Evolutionary conservation across 2,797 vertebrate species (phyloP), one percentile per base, ranked within the genome.

Genomic region (Rousettus madagascariensis): DNA sequence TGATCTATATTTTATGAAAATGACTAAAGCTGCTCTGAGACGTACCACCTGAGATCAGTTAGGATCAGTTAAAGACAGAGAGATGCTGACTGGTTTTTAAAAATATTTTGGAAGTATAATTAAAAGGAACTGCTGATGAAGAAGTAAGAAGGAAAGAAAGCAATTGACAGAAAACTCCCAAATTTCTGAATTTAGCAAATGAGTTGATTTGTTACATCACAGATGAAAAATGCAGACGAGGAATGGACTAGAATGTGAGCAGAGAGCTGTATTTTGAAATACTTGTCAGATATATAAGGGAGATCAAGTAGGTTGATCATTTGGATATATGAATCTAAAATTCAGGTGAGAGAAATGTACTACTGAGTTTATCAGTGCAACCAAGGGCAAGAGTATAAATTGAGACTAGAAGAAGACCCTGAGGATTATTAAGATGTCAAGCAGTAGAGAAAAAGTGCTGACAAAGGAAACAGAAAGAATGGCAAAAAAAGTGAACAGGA

Each of bases 321-420:
- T 8, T 46, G 38, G 38, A 91, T 88, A 85, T 53, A 85, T 13
- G 33, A 85, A 85, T 69, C 57, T 84, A 59, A 95, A 94, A 78
- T 43, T 79, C 19, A 74, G 13, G 65, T 38, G 82, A 85, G 59
- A 80, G 90, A 93, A 36, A 20, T 79, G 43, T 63, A 30, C 19
- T 26, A 77, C 51, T 95, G 36, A 53, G 20, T 41, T 51, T 86
- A 77, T 59, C n/a, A 36, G 79, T 75, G 53, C 7, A 36, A 16
- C 46, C 51, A 41, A 75, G 28, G 9, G 19, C 26, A 85, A 78
- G 65, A 80, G 43, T 41, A 91, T 65, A 77, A 75, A 91, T 41
- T 65, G 61, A 77, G n/a, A 78, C 30, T 13, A 68, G 41, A 84
- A 78, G 41, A 53, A 12, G 30, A 59, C 46, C 71, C 24, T 43